Evolutionary conservation across 1,140 invertebrate species (phyloP).

Genomic region (Chionoecetes opilio): DNA sequence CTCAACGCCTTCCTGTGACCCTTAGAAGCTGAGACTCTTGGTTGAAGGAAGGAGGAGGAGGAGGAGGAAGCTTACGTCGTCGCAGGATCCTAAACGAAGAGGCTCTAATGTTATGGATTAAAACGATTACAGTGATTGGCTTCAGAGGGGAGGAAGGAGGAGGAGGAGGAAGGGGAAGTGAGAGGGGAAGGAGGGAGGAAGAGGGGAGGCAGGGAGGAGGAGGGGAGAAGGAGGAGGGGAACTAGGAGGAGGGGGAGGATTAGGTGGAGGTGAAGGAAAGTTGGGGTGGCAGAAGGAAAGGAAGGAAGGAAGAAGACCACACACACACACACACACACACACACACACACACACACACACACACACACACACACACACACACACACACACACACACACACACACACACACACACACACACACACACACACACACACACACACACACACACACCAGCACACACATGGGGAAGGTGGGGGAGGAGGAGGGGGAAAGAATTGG

Average conservation of each 20-base stretch:
- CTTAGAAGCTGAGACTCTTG: neutral
- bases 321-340: no score
- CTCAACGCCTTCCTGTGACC: neutral
- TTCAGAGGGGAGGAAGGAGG: neutral
- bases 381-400: neutral
- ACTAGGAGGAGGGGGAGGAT: neutral
- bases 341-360: no score
- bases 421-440: conserved; percentile 54
- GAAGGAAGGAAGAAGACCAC: neutral
- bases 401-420: conserved; percentile 32
- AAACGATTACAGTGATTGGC: conserved; percentile 28
- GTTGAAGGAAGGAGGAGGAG: neutral
- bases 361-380: no score
- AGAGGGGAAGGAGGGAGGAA: neutral
- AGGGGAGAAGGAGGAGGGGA: neutral
- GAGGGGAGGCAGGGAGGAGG: neutral
- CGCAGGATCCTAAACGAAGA: neutral
- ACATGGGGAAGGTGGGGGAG: conserved; percentile 11
- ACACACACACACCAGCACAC: neutral
- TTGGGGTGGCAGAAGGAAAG: neutral
- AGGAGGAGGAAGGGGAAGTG: neutral
- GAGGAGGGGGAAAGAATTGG: conserved; percentile 56
- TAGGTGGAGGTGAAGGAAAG: neutral
- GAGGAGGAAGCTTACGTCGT: conserved; percentile 25
- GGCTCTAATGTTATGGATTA: conserved; percentile 29